A percentile compares a stretch with the other conserved stretches of the same genome.
These are phyloP conservation scores for Lagorchestes hirsutus DNA, from an alignment of 2,797 vertebrate genomes.

Conservation along the genomic window DNA sequence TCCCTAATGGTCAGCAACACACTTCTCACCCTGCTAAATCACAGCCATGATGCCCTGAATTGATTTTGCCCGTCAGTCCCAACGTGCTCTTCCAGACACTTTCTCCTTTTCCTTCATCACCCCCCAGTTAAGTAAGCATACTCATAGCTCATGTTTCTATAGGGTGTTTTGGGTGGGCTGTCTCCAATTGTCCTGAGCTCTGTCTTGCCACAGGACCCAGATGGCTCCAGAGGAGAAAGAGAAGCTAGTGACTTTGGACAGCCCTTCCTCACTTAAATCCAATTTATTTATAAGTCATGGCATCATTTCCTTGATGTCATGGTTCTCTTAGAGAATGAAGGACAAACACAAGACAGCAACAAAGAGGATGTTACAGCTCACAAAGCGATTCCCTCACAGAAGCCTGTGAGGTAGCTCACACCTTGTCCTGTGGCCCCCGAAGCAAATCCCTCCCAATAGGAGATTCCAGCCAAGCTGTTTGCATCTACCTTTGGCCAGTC, in stretches of 20 bases:
- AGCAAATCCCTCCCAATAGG: neutral
- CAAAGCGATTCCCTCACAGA: neutral
- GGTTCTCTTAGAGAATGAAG: no score
- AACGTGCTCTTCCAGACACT: neutral
- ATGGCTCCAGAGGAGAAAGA: no score
- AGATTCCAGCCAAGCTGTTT: neutral
- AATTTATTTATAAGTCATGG: no score
- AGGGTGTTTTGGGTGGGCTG: neutral
- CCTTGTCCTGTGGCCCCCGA: neutral
- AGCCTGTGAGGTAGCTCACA: neutral
- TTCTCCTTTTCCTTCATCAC: neutral
- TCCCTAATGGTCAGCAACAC: neutral
- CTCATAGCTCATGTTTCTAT: neutral
- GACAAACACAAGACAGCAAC: no score
- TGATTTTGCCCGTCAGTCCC: neutral
- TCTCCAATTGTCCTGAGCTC: no score
- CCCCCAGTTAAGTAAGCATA: neutral
- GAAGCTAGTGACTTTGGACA: no score
- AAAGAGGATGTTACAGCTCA: neutral
- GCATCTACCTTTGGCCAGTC: neutral
- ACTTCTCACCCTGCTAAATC: neutral
- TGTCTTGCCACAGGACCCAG: no score
- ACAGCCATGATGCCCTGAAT: neutral
- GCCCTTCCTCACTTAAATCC: no score
- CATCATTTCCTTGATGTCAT: no score